Base-by-base conservation (phyloP, 35 echinoderm and acorn worm species). In the Chiridota heheva region DNA sequence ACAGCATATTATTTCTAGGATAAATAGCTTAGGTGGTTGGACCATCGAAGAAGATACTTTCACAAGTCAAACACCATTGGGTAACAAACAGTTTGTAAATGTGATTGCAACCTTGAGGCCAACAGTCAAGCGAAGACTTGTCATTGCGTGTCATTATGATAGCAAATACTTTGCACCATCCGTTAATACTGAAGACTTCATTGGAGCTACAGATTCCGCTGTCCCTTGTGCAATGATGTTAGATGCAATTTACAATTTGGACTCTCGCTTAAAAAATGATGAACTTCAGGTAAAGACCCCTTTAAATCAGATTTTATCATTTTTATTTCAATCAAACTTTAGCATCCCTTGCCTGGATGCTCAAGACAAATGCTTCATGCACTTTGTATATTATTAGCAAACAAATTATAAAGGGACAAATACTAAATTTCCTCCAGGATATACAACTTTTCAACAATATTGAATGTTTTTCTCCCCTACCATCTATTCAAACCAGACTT, bases 121-220 rank as follows among this genome's bases (percentile, higher is more conserved):
- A 6, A 44, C 46, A 16, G 83, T 78, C 44, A 78, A 88, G 32
- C 78, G 89, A 10, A 73, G 89, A 27, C 84, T 97, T 4, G 89
- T 97, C 15, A 43, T 97, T 16, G 94, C 94, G 0, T 97, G 94
- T 64, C 94, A 97, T 34, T 87, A 97, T 65, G 94, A 97, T 80
- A 87, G 83, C 55, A 91, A 91, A 60, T 88, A 88, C 40, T 91
- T 58, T 67, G 33, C 65, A 53, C 75, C 82, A 30, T 33, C 47
- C 16, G 10, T 7, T n/a, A 58, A 70, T 45, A 51, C 49, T 25
- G 65, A 64, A 16, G 76, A 77, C 4, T 97, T 97, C 67, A 74
- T 97, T 17, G 94, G 94, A 47, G 94, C 94, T 38, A 97, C 84
- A 1, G 94, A 97, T 65, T 97, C 94, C 3, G 84, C 94, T 36